Percentiles rank a stretch among this genome's conserved stretches.
Evolutionary conservation across 2,888 invertebrate species (phyloP).

Genomic region (Linyphia triangularis): DNA sequence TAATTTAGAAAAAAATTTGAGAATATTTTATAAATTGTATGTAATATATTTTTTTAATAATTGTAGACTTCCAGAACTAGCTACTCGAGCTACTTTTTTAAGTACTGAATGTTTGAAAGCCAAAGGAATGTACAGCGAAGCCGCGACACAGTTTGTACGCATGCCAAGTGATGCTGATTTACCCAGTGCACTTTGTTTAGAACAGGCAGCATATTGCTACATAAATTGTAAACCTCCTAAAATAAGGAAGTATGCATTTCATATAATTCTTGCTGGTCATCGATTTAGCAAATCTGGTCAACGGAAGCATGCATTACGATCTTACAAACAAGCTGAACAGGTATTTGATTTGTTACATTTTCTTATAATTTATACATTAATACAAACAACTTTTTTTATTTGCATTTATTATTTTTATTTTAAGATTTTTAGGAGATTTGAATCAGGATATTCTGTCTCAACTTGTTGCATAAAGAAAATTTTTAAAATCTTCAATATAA

Average conservation of each 20-base stretch:
- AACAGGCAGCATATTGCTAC: conserved; percentile 97
- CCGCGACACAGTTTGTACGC: conserved; percentile 95
- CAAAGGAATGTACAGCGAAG: conserved; percentile 90
- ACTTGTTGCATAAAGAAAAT: too few relatives aligned
- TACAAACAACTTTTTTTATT: too few relatives aligned
- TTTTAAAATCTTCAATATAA: too few relatives aligned
- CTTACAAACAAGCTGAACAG: conserved; percentile 95
- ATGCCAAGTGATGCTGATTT: conserved; percentile 99
- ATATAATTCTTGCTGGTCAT: conserved; percentile 97
- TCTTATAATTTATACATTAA: too few relatives aligned
- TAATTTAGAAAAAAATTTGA: background rate
- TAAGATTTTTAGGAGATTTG: too few relatives aligned
- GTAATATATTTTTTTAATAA: background rate
- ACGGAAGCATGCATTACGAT: conserved; percentile 92
- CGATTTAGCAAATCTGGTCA: conserved; percentile 95
- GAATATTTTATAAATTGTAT: background rate
- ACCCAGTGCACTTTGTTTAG: conserved; percentile 93
- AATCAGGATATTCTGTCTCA: too few relatives aligned
- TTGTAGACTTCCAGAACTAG: conserved; percentile 91
- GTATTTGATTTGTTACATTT: too few relatives aligned
- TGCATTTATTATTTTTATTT: too few relatives aligned
- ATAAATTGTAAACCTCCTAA: conserved; percentile 83
- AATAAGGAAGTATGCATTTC: conserved; percentile 95
- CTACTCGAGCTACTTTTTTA: conserved; percentile 93
- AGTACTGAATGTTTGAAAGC: conserved; percentile 92